Percentiles rank a stretch among this genome's conserved stretches.
Evolutionary conservation across 2,888 invertebrate species (phyloP).

Genomic region (Drosophila mulleri): DNA sequence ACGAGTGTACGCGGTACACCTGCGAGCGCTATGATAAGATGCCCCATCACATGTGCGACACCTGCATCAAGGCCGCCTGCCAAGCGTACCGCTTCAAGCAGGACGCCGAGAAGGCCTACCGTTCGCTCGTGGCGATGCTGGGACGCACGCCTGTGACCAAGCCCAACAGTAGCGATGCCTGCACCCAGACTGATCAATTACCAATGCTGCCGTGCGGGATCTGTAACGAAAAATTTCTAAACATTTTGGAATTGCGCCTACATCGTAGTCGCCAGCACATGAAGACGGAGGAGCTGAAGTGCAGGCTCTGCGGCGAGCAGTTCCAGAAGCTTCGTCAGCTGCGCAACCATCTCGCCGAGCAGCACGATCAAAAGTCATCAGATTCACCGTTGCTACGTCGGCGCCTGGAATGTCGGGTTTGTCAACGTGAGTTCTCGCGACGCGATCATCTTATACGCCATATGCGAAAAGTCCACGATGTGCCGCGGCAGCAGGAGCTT

Average conservation of each 20-base stretch:
- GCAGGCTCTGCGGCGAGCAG: conserved; percentile 85
- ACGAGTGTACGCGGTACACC: conserved; percentile 82
- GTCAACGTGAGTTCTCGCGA: conserved; percentile 85
- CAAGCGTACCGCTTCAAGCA: conserved; percentile 83
- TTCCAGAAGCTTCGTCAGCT: conserved; percentile 85
- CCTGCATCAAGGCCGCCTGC: conserved; percentile 79
- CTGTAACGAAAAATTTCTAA: conserved; percentile 81
- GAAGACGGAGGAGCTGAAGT: conserved; percentile 67
- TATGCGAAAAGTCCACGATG: conserved; percentile 84
- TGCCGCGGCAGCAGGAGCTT: neutral
- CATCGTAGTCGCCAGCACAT: conserved; percentile 73
- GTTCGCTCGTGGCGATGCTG: conserved; percentile 72
- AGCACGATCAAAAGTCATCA: conserved; percentile 62
- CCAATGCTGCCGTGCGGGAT: conserved; percentile 81
- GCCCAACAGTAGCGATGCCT: conserved; percentile 46
- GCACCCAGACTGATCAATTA: conserved; percentile 82
- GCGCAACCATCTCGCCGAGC: conserved; percentile 83
- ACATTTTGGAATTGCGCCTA: conserved; percentile 68
- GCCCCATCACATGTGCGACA: conserved; percentile 83
- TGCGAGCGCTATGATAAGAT: conserved; percentile 84
- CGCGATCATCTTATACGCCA: conserved; percentile 86
- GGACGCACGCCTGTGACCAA: conserved; percentile 53
- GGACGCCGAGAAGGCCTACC: conserved; percentile 82
- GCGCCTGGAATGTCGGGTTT: conserved; percentile 83
- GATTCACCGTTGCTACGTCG: conserved; percentile 29